Evolutionary conservation across 2,113 vertebrate species (phyloP).

Genomic region (Phrynocephalus versicolor): DNA sequence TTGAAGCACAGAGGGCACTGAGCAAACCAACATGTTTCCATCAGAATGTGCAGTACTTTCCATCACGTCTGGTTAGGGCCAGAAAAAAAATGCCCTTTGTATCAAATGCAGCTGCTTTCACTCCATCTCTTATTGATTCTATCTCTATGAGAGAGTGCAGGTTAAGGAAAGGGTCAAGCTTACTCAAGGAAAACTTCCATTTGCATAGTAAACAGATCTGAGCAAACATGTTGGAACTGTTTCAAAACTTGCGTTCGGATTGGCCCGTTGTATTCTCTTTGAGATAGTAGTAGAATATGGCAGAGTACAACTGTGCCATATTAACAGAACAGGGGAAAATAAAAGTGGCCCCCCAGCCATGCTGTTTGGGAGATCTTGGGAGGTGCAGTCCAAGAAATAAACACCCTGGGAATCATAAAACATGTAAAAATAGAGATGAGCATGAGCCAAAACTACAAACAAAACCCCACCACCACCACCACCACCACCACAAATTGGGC

Average conservation of each 20-base stretch:
- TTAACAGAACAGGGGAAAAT: not conserved
- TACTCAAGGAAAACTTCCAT: constrained; percentile 2
- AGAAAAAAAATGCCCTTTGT: constrained; percentile 3
- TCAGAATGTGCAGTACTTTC: not conserved
- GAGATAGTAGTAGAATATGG: constrained; percentile 15
- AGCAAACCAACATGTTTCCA: not conserved
- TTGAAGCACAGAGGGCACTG: not conserved
- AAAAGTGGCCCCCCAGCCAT: not conserved
- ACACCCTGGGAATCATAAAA: too few species aligned
- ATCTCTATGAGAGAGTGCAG: not conserved
- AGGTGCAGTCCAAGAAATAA: not conserved
- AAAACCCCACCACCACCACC: too few species aligned
- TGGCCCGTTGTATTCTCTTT: constrained; percentile 15
- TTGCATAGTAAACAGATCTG: not conserved
- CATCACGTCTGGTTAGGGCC: not conserved
- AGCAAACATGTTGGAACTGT: not conserved
- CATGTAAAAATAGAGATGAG: too few species aligned
- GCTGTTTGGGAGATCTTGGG: not conserved
- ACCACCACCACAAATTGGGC: too few species aligned
- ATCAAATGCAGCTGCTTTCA: not conserved
- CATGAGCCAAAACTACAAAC: too few species aligned
- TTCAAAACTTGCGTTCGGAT: constrained; percentile 14
- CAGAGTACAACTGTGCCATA: not conserved
- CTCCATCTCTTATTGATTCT: constrained; percentile 16
- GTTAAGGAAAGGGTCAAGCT: not conserved